Conservation (phyloP, 37 sponge, comb jelly and placozoan species). For the Petrosia ficiformis region DNA sequence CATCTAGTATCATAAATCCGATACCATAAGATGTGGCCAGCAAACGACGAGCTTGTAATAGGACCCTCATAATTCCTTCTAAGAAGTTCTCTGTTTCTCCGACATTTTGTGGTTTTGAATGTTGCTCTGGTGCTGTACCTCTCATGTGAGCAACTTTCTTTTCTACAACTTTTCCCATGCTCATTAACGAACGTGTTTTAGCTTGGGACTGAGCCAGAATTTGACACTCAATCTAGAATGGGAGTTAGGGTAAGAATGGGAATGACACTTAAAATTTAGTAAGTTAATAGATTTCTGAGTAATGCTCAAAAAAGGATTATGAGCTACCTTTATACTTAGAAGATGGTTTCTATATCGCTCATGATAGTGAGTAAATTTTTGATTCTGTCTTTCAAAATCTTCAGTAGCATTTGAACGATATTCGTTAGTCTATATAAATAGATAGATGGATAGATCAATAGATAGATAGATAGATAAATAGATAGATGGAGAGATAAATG, state of each 20-base stretch:
- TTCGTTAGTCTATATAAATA: conserved; percentile 7
- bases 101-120: too few relatives aligned
- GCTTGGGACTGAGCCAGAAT: conserved; percentile 25
- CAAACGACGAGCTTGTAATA: conserved; percentile 52
- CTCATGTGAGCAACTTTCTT: conserved; percentile 30
- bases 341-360: conserved; percentile 59
- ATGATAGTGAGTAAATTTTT: conserved; percentile 38
- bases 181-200: conserved; percentile 27
- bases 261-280: too few relatives aligned
- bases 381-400: not conserved
- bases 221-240: conserved; percentile 51
- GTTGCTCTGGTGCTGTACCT: not conserved
- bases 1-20: conserved; percentile 53
- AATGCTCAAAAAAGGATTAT: too few relatives aligned
- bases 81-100: conserved; percentile 47
- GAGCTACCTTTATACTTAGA: conserved; percentile 38
- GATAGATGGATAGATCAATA: not conserved
- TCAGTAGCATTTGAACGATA: conserved; percentile 12
- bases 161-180: conserved; percentile 36
- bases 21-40: conserved; percentile 70
- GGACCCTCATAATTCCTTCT: conserved; percentile 37
- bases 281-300: too few relatives aligned
- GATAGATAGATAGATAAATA: too few relatives aligned
- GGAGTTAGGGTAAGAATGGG: not conserved
- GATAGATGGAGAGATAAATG: not conserved